Evolutionary conservation across 2,113 vertebrate genomes (phyloP).

Genomic region (Cromileptes altivelis): DNA sequence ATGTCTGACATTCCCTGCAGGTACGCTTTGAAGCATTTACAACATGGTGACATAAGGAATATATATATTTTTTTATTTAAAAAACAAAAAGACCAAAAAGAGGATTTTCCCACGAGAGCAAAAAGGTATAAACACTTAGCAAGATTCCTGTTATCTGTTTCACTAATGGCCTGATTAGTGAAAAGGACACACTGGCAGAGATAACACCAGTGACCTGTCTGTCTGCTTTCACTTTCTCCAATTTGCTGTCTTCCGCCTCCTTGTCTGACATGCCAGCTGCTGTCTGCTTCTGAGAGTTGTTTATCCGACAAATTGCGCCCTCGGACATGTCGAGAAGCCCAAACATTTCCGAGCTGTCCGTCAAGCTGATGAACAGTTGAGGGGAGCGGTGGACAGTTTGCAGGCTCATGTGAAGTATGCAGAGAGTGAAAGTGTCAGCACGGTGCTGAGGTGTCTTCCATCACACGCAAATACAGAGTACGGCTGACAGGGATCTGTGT

Average conservation of each 20-base stretch:
- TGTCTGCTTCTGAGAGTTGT: slow-evolving; percentile 41
- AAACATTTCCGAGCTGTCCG: slow-evolving; percentile 63
- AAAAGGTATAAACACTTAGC: slow-evolving; percentile 36
- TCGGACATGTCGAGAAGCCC: slow-evolving; percentile 40
- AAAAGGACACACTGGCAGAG: slow-evolving; percentile 27
- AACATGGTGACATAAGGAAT: neutral
- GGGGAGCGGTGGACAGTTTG: slow-evolving; percentile 32
- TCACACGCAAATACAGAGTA: slow-evolving; percentile 42
- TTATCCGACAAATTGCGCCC: slow-evolving; percentile 59
- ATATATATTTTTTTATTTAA: neutral
- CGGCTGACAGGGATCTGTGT: neutral
- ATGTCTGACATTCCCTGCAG: neutral
- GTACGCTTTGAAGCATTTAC: slow-evolving; percentile 11
- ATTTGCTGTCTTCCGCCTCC: neutral
- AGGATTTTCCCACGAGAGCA: neutral
- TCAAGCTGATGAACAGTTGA: slow-evolving; percentile 43
- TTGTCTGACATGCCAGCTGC: slow-evolving; percentile 14
- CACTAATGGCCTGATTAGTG: slow-evolving; percentile 55
- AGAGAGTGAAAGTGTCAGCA: slow-evolving; percentile 68
- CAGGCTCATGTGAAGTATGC: slow-evolving; percentile 71
- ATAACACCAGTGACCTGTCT: slow-evolving; percentile 38
- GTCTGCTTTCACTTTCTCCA: neutral
- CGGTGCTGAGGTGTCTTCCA: slow-evolving; percentile 54
- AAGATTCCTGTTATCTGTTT: slow-evolving; percentile 23
- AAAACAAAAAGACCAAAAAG: no score